Conservation (phyloP, 2,113 vertebrate genomes). For the Ailuropoda melanoleuca region DNA sequence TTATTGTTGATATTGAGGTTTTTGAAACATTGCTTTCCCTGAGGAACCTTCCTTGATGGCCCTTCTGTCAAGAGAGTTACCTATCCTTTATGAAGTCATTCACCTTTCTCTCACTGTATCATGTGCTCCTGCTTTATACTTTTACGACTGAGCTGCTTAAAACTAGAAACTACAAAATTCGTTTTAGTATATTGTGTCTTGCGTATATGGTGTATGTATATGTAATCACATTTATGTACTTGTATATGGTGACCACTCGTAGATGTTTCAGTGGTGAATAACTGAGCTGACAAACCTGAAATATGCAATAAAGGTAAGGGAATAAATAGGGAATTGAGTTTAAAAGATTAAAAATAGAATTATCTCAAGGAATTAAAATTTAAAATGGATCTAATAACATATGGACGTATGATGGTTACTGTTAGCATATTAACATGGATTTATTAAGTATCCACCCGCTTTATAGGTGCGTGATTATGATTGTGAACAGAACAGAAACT, state of each 20-base stretch:
- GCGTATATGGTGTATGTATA: background rate
- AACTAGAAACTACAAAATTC: background rate
- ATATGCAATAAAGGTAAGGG: background rate
- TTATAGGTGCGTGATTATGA: background rate
- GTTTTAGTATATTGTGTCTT: background rate
- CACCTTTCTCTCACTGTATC: background rate
- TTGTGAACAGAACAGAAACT: background rate
- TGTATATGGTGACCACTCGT: background rate
- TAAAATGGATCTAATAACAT: background rate
- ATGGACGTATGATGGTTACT: background rate
- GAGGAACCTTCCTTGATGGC: background rate
- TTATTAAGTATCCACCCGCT: background rate
- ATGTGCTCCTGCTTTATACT: background rate
- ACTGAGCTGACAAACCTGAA: background rate
- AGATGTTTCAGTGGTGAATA: background rate
- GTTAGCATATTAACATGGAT: background rate
- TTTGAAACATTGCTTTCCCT: background rate
- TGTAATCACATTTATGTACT: background rate
- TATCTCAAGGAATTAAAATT: background rate
- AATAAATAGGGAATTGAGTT: background rate
- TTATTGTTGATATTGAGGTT: background rate
- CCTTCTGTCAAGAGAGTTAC: background rate
- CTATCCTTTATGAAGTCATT: background rate
- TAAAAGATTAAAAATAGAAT: slow-evolving; percentile 24
- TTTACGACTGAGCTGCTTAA: background rate